phyloP scores from a whole-genome alignment of 2,888 invertebrate species.

The Ferrisia virgata region DNA sequence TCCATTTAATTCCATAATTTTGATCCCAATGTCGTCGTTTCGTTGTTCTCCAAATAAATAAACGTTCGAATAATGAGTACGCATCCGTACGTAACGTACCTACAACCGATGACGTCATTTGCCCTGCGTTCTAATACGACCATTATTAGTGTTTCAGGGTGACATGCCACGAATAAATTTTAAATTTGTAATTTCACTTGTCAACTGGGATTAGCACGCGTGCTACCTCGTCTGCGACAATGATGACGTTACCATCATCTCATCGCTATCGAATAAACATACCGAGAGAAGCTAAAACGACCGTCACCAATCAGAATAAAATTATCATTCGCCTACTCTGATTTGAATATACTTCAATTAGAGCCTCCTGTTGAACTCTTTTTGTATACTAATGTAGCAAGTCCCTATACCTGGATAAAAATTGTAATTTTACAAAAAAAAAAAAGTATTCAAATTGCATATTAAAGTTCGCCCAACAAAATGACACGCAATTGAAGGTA shows the following conservation, averaged over 20 bases:
- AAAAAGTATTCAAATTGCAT: too few species aligned
- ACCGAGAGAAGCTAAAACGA: not conserved
- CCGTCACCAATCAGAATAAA: not conserved
- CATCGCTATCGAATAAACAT: not conserved
- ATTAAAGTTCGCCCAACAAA: too few species aligned
- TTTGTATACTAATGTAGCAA: too few species aligned
- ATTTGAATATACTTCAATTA: not conserved
- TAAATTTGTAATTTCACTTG: not conserved
- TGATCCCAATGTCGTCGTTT: too few species aligned
- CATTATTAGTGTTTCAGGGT: not conserved
- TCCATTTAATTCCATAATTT: too few species aligned
- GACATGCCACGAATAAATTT: not conserved
- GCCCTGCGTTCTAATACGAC: not conserved
- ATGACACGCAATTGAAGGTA: too few species aligned
- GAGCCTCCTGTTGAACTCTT: not conserved
- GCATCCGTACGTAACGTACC: too few species aligned
- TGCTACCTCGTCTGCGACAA: not conserved
- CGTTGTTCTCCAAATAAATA: too few species aligned
- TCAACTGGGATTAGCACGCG: not conserved
- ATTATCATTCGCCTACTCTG: not conserved
- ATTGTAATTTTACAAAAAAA: too few species aligned
- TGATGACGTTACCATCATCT: not conserved
- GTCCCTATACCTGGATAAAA: too few species aligned
- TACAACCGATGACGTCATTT: not conserved
- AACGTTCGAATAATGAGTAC: too few species aligned